phyloP scores from a whole-genome alignment of 2,797 vertebrate genomes.

The Arctocebus calabarensis region DNA sequence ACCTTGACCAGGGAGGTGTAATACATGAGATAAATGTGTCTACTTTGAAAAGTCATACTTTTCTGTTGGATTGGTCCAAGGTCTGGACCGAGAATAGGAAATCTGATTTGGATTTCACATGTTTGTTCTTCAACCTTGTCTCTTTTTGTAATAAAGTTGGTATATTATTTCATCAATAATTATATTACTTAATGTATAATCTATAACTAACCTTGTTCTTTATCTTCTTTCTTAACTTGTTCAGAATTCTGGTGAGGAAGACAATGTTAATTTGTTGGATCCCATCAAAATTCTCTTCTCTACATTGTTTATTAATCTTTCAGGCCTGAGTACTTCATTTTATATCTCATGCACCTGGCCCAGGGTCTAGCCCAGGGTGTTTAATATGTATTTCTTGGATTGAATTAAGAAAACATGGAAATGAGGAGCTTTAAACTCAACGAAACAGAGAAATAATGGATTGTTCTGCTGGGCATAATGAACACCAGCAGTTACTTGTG shows the following conservation, averaged over 20 bases:
- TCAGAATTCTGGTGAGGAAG: not conserved
- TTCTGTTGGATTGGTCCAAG: not conserved
- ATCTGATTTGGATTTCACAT: not conserved
- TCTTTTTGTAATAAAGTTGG: not conserved
- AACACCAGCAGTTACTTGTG: not conserved
- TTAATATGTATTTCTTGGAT: not conserved
- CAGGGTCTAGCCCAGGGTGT: not conserved
- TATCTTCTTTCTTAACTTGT: constrained; percentile 4
- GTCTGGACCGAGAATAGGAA: not conserved
- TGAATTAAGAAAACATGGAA: not conserved
- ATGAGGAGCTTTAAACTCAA: not conserved
- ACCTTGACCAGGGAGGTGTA: not conserved
- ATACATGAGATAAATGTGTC: not conserved
- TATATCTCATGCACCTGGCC: not conserved
- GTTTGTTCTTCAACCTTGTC: not conserved
- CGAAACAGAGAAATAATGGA: not conserved
- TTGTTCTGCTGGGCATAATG: not conserved
- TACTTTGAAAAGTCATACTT: not conserved
- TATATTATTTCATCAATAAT: not conserved
- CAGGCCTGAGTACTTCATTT: not conserved
- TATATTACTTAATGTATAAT: not conserved
- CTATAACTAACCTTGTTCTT: not conserved
- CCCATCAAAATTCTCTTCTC: not conserved
- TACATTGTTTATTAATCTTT: not conserved
- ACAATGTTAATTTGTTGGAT: not conserved